These are phyloP conservation scores for Trachurus trachurus DNA, from an alignment of 2,797 vertebrate genomes.

Conservation along the genomic window DNA sequence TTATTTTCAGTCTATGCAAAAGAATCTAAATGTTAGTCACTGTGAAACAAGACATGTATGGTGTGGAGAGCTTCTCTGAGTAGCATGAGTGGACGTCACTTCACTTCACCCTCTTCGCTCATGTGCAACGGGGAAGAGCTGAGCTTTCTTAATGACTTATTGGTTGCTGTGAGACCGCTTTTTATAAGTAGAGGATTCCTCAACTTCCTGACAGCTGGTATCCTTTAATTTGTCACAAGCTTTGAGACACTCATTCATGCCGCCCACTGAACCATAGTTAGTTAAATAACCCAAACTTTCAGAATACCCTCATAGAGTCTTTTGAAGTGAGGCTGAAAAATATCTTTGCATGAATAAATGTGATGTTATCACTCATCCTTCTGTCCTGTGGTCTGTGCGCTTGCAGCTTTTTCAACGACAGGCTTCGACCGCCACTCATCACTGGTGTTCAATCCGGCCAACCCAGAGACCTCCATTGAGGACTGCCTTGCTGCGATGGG, in stretches of 20 bases:
- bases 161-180: neutral
- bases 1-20: neutral
- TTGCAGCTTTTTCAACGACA: slow-evolving; percentile 87
- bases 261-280: neutral
- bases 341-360: neutral
- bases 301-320: neutral
- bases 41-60: slow-evolving; percentile 3
- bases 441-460: slow-evolving; percentile 91
- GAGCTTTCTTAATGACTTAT: neutral
- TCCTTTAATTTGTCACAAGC: neutral
- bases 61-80: neutral
- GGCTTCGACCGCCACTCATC: slow-evolving; percentile 92
- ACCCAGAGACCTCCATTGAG: slow-evolving; percentile 92
- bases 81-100: neutral
- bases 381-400: too few relatives aligned
- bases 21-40: slow-evolving; percentile 1
- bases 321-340: neutral
- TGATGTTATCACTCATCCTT: too few relatives aligned
- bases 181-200: neutral
- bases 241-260: neutral
- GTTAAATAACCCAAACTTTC: neutral
- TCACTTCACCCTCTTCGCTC: too few relatives aligned
- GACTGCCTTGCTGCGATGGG: slow-evolving; percentile 91
- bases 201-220: neutral
- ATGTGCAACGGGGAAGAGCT: too few relatives aligned